Conservation (phyloP, 2,113 vertebrate genomes). For the Ceratotherium simum region DNA sequence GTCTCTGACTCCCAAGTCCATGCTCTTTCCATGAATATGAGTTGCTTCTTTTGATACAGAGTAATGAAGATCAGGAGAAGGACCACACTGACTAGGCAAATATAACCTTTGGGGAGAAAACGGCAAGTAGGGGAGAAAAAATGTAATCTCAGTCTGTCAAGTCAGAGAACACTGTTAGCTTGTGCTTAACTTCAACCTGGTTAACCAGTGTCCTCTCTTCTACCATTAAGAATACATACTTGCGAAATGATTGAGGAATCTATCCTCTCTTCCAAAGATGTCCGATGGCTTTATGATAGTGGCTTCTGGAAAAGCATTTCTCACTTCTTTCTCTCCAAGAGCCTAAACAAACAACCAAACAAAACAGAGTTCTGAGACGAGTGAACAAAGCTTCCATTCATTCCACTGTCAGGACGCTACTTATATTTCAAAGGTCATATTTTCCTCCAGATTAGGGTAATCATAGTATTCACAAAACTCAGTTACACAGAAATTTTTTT, state of each 20-base stretch:
- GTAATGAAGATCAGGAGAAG: neutral
- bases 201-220: neutral
- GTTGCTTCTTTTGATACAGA: neutral
- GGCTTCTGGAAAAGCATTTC: constrained; percentile 94
- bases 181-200: neutral
- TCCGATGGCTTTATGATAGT: constrained; percentile 95
- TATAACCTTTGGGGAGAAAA: neutral
- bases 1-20: neutral
- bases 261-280: constrained; percentile 96
- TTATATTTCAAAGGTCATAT: neutral
- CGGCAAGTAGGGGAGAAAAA: neutral
- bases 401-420: neutral
- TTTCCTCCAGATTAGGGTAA: neutral
- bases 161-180: neutral
- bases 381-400: neutral
- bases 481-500: neutral
- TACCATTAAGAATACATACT: constrained; percentile 85
- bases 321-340: constrained; percentile 93
- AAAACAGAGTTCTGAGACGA: neutral
- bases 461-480: neutral
- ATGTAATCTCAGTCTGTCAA: neutral
- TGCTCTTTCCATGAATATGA: neutral
- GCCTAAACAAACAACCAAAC: constrained; percentile 86
- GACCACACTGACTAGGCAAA: neutral
- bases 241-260: constrained; percentile 95